Evolutionary conservation across 2,113 vertebrate genomes (phyloP), one percentile per base, ranked within the genome.

Genomic region (Chamaetylas fuelleborni): DNA sequence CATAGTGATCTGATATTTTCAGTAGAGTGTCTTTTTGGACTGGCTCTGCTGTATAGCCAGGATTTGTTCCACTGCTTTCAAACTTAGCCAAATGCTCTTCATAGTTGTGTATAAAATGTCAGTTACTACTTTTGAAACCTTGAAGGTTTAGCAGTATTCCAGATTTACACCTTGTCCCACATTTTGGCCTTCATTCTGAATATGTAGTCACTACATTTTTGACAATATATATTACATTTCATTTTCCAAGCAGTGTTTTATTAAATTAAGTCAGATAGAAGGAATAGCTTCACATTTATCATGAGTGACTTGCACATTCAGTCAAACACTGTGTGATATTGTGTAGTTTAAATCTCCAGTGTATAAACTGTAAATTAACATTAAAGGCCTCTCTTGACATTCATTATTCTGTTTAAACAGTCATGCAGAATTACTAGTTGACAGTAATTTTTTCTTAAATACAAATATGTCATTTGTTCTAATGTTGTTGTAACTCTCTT

Each of bases 171-270:
- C 60, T 83, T 71, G 57, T 26, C 14, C 90, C 57, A 34, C 6
- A 23, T 34, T 83, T 93, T 88, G 25, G n/a, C 40, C 40, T 90
- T 83, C 33, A 8, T 77, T 66, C 24, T 34, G 45, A 62, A 25
- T 71, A 66, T 24, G 34, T 10, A 70, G 62, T 58, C n/a, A 18
- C 36, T 92, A 28, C 6, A 2, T 36, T 82, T 48, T 51, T 70
- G 53, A 74, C 66, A 79, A 77, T 40, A 36, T 38, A 12, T 64
- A 86, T 93, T 86, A 22, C 11, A 34, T 67, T 92, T 74, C 31
- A 48, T 71, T 93, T 97, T 90, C 38, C 42, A 91, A 80, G 67
- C 67, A 86, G 65, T 81, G 64, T 93, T 98, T 97, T 97, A 97
- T 97, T 94, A 93, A 73, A 94, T 93, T 93, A 96, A 70, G 40